These are phyloP conservation scores for Limosa lapponica DNA, from an alignment of 2,797 vertebrate genomes.

Conservation along the genomic window DNA sequence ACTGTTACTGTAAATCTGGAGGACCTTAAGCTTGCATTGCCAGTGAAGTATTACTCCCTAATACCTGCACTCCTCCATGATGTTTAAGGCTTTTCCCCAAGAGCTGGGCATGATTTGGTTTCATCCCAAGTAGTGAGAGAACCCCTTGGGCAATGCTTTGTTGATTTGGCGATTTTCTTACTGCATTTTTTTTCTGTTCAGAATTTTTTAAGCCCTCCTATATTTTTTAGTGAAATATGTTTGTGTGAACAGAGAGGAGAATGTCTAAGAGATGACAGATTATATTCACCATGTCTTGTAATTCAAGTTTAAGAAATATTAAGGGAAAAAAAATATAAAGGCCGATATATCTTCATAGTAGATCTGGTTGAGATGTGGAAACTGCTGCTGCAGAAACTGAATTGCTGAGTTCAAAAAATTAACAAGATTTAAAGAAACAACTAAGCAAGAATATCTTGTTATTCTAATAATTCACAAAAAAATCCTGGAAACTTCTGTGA, in stretches of 20 bases:
- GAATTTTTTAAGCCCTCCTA: neutral
- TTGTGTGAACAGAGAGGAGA: neutral
- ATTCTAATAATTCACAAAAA: neutral
- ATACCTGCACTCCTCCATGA: neutral
- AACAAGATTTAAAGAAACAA: neutral
- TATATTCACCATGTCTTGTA: neutral
- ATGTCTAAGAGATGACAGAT: neutral
- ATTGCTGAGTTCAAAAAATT: neutral
- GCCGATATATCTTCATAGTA: neutral
- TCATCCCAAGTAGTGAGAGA: neutral
- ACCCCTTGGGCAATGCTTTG: neutral
- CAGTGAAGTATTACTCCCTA: neutral
- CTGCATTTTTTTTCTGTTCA: neutral
- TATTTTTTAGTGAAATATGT: neutral
- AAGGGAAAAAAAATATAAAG: neutral
- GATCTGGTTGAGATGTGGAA: neutral
- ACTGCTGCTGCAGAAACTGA: neutral
- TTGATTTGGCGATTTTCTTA: neutral
- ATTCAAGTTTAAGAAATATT: neutral
- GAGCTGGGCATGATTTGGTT: neutral
- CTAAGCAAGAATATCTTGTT: neutral
- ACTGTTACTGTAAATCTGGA: neutral
- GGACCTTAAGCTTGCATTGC: neutral
- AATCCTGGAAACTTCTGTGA: neutral
- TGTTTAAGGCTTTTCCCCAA: neutral